A percentile compares a stretch with the other conserved stretches of the same genome.
Evolutionary conservation across 2,113 vertebrate genomes (phyloP).

Genomic region (Ivindomyrus marchei): DNA sequence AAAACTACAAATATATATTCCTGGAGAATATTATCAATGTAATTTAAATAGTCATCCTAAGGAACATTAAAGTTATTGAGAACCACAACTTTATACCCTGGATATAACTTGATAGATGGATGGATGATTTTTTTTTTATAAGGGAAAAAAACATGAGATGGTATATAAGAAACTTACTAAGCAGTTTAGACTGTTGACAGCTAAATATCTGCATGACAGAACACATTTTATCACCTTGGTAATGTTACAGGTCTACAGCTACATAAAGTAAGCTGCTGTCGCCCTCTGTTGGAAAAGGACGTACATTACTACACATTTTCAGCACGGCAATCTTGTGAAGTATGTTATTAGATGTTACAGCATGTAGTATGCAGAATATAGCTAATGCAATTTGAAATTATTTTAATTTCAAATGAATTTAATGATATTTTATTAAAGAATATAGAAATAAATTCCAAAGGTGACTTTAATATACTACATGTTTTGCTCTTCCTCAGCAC

Average conservation of each 20-base stretch:
- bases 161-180: neutral
- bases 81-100: neutral
- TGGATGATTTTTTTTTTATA: neutral
- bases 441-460: neutral
- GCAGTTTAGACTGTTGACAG: neutral
- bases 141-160: neutral
- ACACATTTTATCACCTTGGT: neutral
- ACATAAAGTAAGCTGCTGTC: neutral
- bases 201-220: neutral
- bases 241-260: neutral
- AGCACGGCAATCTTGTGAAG: neutral
- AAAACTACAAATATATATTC: neutral
- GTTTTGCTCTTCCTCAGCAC: neutral
- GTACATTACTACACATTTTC: neutral
- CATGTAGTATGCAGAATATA: neutral
- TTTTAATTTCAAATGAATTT: neutral
- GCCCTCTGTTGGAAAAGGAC: slow-evolving; percentile 6
- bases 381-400: neutral
- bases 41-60: neutral
- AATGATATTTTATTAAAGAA: neutral
- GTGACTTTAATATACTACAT: neutral
- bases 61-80: neutral
- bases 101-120: neutral
- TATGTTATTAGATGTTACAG: neutral
- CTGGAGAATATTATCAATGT: neutral